Percentiles rank a stretch among this genome's conserved stretches.
Evolutionary conservation across 2,888 invertebrate genomes (phyloP).

Genomic region (Pammene aurita): DNA sequence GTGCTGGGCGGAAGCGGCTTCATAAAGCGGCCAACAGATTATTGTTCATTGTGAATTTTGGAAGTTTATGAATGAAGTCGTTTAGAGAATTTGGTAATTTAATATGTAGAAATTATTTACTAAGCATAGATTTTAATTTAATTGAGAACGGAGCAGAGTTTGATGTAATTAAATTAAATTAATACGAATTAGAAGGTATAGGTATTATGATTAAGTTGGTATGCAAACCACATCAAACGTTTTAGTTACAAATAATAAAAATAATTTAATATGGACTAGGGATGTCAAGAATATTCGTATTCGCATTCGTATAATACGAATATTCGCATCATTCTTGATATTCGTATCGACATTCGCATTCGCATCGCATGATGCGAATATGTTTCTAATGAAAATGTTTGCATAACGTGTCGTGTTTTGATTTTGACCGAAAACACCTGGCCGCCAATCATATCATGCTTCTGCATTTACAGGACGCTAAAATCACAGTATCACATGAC

Average conservation of each 20-base stretch:
- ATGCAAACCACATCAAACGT: background rate
- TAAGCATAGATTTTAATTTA: constrained; percentile 49
- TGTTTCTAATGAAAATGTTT: too few species aligned
- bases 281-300: too few species aligned
- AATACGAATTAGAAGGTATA: background rate
- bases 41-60: constrained; percentile 67
- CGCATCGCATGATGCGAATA: too few species aligned
- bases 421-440: too few species aligned
- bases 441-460: too few species aligned
- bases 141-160: background rate
- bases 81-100: constrained; percentile 61
- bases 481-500: too few species aligned
- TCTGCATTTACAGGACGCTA: too few species aligned
- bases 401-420: too few species aligned
- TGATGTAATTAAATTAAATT: background rate
- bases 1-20: constrained; percentile 77
- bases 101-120: constrained; percentile 58
- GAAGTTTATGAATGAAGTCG: constrained; percentile 62
- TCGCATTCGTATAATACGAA: too few species aligned
- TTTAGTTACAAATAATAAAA: background rate
- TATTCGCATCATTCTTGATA: too few species aligned
- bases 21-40: constrained; percentile 74
- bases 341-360: too few species aligned
- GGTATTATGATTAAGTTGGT: background rate
- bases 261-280: too few species aligned